phyloP scores from a whole-genome alignment of 2,888 invertebrate genomes.

The Eristalinus aeneus region DNA sequence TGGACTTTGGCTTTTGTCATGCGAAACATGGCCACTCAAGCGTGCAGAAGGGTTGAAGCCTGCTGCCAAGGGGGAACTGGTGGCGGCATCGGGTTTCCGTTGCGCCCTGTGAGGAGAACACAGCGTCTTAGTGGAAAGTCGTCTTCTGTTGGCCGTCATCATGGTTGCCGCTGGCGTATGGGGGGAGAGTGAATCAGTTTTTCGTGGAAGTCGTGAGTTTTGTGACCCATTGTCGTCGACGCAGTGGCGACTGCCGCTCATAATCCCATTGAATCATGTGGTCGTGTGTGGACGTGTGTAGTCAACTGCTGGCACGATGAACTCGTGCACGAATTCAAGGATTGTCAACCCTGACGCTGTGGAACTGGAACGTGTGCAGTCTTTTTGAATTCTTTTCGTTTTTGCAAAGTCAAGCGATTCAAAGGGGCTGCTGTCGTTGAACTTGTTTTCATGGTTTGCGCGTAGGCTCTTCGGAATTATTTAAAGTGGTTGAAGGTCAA shows the following conservation, averaged over 20 bases:
- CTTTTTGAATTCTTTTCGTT: not conserved
- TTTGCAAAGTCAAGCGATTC: no score
- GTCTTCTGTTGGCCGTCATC: not conserved
- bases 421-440: no score
- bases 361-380: not conserved
- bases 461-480: no score
- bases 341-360: not conserved
- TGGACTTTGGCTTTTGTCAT: slow-evolving; percentile 21
- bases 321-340: not conserved
- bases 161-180: not conserved
- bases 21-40: not conserved
- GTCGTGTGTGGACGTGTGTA: not conserved
- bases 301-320: not conserved
- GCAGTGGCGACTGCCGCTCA: not conserved
- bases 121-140: not conserved
- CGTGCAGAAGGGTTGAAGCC: not conserved
- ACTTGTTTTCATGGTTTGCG: no score
- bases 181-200: not conserved
- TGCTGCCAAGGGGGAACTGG: not conserved
- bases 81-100: not conserved
- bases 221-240: not conserved
- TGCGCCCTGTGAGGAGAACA: not conserved
- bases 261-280: not conserved
- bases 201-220: not conserved
- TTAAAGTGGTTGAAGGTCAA: no score